Evolutionary conservation across 2,888 invertebrate genomes (phyloP).

Genomic region (Macrophya annulata): DNA sequence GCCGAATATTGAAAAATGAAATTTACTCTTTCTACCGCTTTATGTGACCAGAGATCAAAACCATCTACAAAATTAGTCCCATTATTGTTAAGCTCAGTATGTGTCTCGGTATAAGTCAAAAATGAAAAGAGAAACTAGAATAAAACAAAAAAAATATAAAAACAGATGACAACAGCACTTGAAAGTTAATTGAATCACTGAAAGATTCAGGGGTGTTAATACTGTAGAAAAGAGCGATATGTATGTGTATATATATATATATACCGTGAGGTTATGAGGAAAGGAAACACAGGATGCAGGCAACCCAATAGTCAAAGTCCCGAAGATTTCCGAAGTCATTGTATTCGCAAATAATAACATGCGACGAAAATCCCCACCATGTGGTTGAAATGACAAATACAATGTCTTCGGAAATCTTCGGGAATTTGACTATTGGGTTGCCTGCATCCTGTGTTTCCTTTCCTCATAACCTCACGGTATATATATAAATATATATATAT

Average conservation of each 20-base stretch:
- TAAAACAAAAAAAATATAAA: neutral
- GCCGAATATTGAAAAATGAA: neutral
- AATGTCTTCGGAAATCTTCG: too few relatives aligned
- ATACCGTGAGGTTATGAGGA: too few relatives aligned
- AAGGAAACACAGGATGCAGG: too few relatives aligned
- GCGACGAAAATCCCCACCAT: too few relatives aligned
- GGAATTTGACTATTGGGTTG: too few relatives aligned
- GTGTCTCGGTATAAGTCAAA: conserved; percentile 3
- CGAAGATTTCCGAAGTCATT: too few relatives aligned
- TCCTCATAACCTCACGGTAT: too few relatives aligned
- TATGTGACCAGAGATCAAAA: conserved; percentile 8
- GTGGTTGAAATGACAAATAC: too few relatives aligned
- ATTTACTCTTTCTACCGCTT: neutral
- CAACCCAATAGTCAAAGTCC: too few relatives aligned
- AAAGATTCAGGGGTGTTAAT: neutral
- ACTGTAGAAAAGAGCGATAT: neutral
- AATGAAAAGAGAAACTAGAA: neutral
- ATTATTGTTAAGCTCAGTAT: conserved; percentile 17
- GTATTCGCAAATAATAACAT: too few relatives aligned
- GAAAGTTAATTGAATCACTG: conserved; percentile 22
- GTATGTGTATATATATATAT: neutral
- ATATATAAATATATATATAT: too few relatives aligned
- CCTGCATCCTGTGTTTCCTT: too few relatives aligned
- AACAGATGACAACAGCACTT: conserved; percentile 6
- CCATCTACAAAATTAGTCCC: neutral